Conservation (phyloP, 2,113 vertebrate genomes). For the Psittacula cyanocephala region DNA sequence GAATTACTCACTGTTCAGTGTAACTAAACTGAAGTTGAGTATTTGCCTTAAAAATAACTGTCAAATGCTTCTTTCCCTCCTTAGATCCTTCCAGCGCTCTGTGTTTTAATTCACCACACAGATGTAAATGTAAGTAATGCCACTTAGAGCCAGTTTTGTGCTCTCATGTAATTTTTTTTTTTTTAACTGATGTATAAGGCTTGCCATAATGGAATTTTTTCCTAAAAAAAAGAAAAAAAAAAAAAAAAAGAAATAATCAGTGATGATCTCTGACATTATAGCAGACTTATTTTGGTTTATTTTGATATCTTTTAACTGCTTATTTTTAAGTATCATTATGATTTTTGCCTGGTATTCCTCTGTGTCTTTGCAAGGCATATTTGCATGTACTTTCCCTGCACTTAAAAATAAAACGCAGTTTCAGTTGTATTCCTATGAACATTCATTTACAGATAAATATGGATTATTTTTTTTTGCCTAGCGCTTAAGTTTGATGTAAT, state of each 20-base stretch:
- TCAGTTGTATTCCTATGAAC: background rate
- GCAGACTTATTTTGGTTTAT: background rate
- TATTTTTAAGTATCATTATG: background rate
- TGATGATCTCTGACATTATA: fast-evolving
- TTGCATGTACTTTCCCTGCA: background rate
- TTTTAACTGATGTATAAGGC: background rate
- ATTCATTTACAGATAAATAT: background rate
- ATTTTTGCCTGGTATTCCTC: background rate
- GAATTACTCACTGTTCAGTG: background rate
- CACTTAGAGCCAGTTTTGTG: background rate
- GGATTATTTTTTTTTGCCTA: background rate
- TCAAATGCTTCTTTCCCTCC: background rate
- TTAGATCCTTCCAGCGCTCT: slow-evolving; percentile 96
- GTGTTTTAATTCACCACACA: slow-evolving; percentile 96
- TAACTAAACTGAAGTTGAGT: background rate
- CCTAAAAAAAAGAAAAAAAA: background rate
- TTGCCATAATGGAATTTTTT: background rate
- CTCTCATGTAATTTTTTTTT: background rate
- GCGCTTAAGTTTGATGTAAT: background rate
- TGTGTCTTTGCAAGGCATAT: background rate
- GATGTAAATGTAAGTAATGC: slow-evolving; percentile 95
- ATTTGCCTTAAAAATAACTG: background rate
- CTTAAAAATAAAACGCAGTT: background rate
- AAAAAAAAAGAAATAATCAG: background rate
- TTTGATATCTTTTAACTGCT: background rate